Conservation (phyloP, 2,113 vertebrate species). For the Etheostoma cragini region DNA sequence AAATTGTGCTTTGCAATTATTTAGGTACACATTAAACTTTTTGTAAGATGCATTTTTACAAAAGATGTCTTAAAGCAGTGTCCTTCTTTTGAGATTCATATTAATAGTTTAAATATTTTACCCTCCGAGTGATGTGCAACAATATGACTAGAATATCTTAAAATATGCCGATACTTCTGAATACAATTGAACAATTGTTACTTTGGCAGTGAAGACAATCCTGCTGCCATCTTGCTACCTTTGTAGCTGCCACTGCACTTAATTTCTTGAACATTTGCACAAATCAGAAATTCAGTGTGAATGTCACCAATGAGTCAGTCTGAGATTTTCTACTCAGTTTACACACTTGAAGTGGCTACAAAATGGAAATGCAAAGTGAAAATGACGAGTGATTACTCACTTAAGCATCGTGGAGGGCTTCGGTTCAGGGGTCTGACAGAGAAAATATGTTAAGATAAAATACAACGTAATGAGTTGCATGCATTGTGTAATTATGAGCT, state of each 20-base stretch:
- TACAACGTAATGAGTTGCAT: constrained; percentile 31
- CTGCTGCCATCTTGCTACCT: not conserved
- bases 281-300: constrained; percentile 26
- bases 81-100: not conserved
- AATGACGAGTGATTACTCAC: constrained; percentile 24
- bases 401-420: constrained; percentile 12
- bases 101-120: not conserved
- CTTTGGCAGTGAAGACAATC: constrained; percentile 14
- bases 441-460: constrained; percentile 39
- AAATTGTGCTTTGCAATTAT: not conserved
- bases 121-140: not conserved
- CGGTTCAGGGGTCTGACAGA: constrained; percentile 33
- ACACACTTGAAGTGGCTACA: constrained; percentile 34
- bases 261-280: constrained; percentile 14
- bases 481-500: constrained; percentile 64
- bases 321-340: constrained; percentile 44
- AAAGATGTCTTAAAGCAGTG: not conserved
- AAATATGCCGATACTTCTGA: not conserved
- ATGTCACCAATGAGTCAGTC: constrained; percentile 32
- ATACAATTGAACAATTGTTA: not conserved
- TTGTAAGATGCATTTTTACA: not conserved
- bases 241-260: not conserved
- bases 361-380: constrained; percentile 18
- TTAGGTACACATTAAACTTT: not conserved
- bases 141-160: not conserved